A percentile compares a stretch with the other conserved stretches of the same genome.
Conservation (phyloP, 2,888 invertebrate genomes). For the Lepidochrysops patricia region DNA sequence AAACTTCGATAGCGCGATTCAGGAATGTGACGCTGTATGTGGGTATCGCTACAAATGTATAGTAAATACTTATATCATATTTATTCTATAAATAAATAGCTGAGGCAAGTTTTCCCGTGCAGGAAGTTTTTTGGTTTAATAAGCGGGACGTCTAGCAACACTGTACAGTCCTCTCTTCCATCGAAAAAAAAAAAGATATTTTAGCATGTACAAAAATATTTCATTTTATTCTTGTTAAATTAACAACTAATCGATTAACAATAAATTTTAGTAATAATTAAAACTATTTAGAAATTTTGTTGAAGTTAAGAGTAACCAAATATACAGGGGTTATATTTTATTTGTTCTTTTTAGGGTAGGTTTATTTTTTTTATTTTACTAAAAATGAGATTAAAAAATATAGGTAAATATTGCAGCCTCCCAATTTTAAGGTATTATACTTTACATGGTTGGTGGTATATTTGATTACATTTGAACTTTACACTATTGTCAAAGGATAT, state of each 20-base stretch:
- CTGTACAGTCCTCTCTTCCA: too few relatives aligned
- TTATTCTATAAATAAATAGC: too few relatives aligned
- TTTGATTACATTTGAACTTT: not conserved
- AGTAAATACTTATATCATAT: too few relatives aligned
- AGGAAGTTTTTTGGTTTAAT: too few relatives aligned
- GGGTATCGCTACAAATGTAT: too few relatives aligned
- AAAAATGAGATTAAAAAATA: too few relatives aligned
- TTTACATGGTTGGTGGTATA: not conserved
- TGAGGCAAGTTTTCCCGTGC: too few relatives aligned
- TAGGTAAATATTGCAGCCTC: not conserved
- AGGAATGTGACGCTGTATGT: too few relatives aligned
- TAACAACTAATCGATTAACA: conserved; percentile 53
- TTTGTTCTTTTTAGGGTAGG: not conserved
- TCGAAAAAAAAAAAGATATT: conserved; percentile 19
- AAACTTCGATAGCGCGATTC: too few relatives aligned
- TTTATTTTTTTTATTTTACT: not conserved
- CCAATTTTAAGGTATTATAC: not conserved
- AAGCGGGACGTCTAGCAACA: too few relatives aligned
- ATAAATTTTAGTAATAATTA: conserved; percentile 20
- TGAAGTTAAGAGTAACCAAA: not conserved
- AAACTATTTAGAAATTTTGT: conserved; percentile 16
- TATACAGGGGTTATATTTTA: not conserved
- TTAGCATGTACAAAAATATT: conserved; percentile 61
- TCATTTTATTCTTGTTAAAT: conserved; percentile 57
- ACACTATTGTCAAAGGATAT: not conserved